Conservation (phyloP, 1,140 invertebrate genomes). For the Bradynema listronoti region DNA sequence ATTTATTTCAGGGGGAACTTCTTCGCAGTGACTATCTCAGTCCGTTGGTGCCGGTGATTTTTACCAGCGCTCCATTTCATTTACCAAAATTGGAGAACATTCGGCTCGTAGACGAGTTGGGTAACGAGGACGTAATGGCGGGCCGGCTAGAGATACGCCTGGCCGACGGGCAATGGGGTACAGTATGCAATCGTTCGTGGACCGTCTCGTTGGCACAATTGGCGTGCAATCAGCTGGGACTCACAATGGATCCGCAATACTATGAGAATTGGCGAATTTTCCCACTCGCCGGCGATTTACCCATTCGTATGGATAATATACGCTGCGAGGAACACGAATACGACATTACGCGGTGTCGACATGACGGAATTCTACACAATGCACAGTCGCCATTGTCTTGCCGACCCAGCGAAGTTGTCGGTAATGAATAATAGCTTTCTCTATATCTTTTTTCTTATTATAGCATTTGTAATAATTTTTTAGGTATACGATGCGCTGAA, state of each 20-base stretch:
- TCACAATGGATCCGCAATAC: conserved; percentile 82
- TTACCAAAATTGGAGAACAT: conserved; percentile 40
- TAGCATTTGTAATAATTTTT: too few species aligned
- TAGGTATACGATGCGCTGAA: conserved; percentile 67
- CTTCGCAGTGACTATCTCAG: conserved; percentile 40
- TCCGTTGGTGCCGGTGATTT: conserved; percentile 39
- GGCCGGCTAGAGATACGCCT: conserved; percentile 63
- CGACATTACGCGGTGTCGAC: conserved; percentile 77
- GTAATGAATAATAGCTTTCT: too few species aligned
- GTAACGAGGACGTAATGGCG: conserved; percentile 53
- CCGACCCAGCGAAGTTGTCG: conserved; percentile 50
- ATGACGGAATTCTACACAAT: conserved; percentile 64
- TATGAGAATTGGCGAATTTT: conserved; percentile 67
- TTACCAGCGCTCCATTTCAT: conserved; percentile 43
- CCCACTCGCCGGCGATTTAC: conserved; percentile 30
- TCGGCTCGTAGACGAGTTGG: conserved; percentile 51
- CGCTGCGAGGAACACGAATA: conserved; percentile 81
- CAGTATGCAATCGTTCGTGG: conserved; percentile 93
- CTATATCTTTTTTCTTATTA: conserved; percentile 1
- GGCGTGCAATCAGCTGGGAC: conserved; percentile 82
- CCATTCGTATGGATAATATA: conserved; percentile 69
- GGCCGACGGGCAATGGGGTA: conserved; percentile 79
- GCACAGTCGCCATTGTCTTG: conserved; percentile 37
- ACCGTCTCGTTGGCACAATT: conserved; percentile 80
- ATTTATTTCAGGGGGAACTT: conserved; percentile 55